These are phyloP conservation scores for Pholis gunnellus DNA, from an alignment of 2,113 vertebrate species.

Conservation along the genomic window DNA sequence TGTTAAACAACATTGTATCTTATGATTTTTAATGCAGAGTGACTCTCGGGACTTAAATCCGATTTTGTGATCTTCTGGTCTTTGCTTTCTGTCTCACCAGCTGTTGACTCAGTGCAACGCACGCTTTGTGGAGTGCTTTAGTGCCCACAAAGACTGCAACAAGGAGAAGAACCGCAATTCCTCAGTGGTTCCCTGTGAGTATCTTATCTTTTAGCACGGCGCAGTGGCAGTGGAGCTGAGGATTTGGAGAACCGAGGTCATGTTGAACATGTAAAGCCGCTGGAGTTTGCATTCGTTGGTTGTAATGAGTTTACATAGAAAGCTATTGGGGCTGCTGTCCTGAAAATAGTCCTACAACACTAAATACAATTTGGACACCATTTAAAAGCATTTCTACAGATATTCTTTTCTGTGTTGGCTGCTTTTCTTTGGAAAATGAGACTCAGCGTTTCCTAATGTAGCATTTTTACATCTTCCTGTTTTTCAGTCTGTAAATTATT, in stretches of 20 bases:
- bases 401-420: not conserved
- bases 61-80: slow-evolving; percentile 18
- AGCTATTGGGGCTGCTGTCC: not conserved
- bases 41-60: slow-evolving; percentile 14
- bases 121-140: slow-evolving; percentile 95
- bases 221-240: slow-evolving; percentile 20
- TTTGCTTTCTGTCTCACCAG: slow-evolving; percentile 78
- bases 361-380: not conserved
- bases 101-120: slow-evolving; percentile 96
- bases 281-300: not conserved
- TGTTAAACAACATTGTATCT: slow-evolving; percentile 20
- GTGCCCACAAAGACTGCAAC: slow-evolving; percentile 98
- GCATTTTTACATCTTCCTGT: slow-evolving; percentile 11
- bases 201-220: slow-evolving; percentile 32
- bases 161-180: slow-evolving; percentile 99
- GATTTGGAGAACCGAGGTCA: slow-evolving; percentile 35
- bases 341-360: not conserved
- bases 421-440: not conserved
- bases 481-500: slow-evolving; percentile 51
- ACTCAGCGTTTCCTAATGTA: not conserved
- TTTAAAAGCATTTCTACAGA: not conserved
- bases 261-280: not conserved
- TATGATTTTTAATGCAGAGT: slow-evolving; percentile 3
- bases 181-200: slow-evolving; percentile 97
- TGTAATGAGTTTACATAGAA: not conserved